These are phyloP conservation scores for Sturnira hondurensis DNA, from an alignment of 2,113 vertebrate species.

Conservation along the genomic window DNA sequence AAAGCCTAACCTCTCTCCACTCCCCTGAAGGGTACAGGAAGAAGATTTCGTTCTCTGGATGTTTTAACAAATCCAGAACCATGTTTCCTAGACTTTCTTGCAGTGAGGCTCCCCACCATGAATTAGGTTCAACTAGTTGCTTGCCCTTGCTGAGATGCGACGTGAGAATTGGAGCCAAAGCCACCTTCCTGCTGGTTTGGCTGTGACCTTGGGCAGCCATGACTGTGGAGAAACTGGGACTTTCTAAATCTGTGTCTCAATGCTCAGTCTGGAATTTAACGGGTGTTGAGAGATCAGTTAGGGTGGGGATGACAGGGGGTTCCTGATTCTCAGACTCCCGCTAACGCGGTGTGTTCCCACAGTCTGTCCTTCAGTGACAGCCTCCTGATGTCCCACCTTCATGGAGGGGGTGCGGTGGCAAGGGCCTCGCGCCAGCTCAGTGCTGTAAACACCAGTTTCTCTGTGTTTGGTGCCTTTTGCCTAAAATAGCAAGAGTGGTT, in stretches of 20 bases:
- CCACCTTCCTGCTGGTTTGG: background rate
- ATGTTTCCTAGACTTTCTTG: background rate
- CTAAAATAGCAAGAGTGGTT: slow-evolving; percentile 58
- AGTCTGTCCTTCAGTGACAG: accelerated
- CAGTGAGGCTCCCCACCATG: background rate
- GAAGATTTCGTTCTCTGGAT: background rate
- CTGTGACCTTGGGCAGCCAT: background rate
- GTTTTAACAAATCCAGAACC: background rate
- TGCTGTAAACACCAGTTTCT: slow-evolving; percentile 7
- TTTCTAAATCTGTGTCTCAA: background rate
- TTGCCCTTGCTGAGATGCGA: background rate
- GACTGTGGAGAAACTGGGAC: background rate
- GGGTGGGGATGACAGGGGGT: background rate
- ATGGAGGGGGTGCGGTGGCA: accelerated
- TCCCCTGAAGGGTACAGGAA: background rate
- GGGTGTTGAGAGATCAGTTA: background rate
- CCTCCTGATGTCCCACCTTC: background rate
- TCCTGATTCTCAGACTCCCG: background rate
- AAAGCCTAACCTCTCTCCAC: background rate
- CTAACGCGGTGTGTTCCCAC: background rate
- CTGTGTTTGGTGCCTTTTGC: background rate
- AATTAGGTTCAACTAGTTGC: background rate
- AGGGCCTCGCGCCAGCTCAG: background rate
- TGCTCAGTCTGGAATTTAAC: background rate
- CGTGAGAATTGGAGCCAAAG: background rate